Conservation (phyloP, 2,888 invertebrate species). For the Parochlus steinenii region DNA sequence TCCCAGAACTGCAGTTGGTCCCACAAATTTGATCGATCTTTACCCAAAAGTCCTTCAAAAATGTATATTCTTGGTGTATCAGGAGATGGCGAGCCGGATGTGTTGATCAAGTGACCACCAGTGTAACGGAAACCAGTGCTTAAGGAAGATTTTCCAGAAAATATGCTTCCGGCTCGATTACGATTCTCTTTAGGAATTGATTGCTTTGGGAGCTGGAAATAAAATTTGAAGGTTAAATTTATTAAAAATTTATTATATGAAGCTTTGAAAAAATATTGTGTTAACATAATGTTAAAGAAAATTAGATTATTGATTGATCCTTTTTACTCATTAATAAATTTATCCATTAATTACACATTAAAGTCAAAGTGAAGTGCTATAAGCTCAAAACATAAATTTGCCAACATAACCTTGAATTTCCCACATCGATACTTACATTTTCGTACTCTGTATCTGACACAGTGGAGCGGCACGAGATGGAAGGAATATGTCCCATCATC, state of each 20-base stretch:
- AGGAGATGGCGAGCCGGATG: conserved; percentile 75
- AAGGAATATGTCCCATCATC: conserved; percentile 41
- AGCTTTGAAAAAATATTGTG: conserved; percentile 1
- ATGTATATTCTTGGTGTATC: conserved; percentile 80
- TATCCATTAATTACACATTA: conserved; percentile 12
- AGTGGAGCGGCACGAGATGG: conserved; percentile 63
- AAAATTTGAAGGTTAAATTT: conserved; percentile 35
- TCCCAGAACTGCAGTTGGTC: conserved; percentile 99
- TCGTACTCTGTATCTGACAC: conserved; percentile 88
- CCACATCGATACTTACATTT: conserved; percentile 56
- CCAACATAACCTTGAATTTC: too few species aligned
- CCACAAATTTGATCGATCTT: conserved; percentile 67
- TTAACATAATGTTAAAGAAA: conserved; percentile 9
- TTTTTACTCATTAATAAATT: background rate
- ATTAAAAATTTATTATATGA: conserved; percentile 1
- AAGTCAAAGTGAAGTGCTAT: conserved; percentile 11
- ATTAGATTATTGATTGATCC: conserved; percentile 7
- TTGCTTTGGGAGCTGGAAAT: conserved; percentile 13
- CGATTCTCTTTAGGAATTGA: conserved; percentile 44
- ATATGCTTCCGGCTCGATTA: conserved; percentile 72
- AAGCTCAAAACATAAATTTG: too few species aligned
- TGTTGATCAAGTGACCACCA: conserved; percentile 69
- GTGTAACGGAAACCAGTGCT: conserved; percentile 77
- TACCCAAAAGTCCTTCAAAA: conserved; percentile 68
- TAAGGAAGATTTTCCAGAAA: conserved; percentile 81